These are phyloP conservation scores for Acrocyrtus sp. DNA, from an alignment of 2,888 invertebrate species.

Conservation along the genomic window DNA sequence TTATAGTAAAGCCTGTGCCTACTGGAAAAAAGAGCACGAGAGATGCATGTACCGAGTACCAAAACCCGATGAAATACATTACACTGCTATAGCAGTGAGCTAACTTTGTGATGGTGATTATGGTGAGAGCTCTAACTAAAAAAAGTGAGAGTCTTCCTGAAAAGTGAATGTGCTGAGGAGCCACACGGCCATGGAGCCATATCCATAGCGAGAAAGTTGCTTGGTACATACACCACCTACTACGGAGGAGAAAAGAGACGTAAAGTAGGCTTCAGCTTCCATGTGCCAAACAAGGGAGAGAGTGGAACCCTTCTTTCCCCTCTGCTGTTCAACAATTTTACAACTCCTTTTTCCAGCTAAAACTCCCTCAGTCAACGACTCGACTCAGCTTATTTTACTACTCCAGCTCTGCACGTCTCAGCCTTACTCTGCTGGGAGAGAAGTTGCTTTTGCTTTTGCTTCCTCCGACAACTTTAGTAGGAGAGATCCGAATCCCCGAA, in stretches of 20 bases:
- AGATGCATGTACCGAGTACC: slow-evolving; percentile 23
- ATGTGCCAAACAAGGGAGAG: slow-evolving; percentile 35
- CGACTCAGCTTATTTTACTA: slow-evolving; percentile 12
- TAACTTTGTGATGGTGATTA: not conserved
- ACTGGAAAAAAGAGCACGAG: not conserved
- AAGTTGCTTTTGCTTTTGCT: slow-evolving; percentile 29
- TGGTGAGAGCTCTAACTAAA: too few species aligned
- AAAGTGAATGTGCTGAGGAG: too few species aligned
- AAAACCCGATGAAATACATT: slow-evolving; percentile 24
- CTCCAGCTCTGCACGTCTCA: not conserved
- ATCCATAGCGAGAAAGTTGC: not conserved
- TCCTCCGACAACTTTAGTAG: slow-evolving; percentile 51
- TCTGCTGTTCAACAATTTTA: slow-evolving; percentile 20
- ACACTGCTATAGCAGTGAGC: too few species aligned
- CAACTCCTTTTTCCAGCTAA: slow-evolving; percentile 40
- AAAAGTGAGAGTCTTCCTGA: too few species aligned
- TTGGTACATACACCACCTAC: not conserved
- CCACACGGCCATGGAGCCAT: not conserved
- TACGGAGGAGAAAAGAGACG: slow-evolving; percentile 16
- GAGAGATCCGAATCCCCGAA: slow-evolving; percentile 56
- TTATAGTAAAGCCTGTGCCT: too few species aligned
- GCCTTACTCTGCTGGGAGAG: too few species aligned
- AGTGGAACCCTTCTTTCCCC: slow-evolving; percentile 24
- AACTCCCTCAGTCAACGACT: not conserved
- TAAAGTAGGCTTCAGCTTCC: slow-evolving; percentile 40